Evolutionary conservation across 2,113 vertebrate genomes (phyloP).

Genomic region (Eublepharis macularius): DNA sequence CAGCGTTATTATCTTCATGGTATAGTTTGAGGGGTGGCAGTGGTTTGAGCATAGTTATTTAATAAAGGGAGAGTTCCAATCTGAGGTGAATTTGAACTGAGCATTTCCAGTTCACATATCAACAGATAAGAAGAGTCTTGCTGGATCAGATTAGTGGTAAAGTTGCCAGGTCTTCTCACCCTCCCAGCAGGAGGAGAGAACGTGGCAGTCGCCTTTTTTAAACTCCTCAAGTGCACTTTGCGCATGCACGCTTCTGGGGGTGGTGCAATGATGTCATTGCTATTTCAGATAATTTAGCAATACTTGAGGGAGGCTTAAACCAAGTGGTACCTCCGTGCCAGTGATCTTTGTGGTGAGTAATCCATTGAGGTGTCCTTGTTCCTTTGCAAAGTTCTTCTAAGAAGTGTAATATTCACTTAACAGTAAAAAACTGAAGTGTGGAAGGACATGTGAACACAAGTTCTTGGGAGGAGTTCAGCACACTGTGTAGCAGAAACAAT

Average conservation of each 20-base stretch:
- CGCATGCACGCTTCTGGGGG: no score
- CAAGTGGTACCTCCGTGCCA: neutral
- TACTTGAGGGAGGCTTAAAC: neutral
- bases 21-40: no score
- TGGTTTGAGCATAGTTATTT: neutral
- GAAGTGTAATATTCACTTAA: neutral
- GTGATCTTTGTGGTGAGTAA: neutral
- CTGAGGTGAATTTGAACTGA: neutral
- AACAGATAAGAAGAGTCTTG: no score
- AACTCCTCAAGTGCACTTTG: no score
- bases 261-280: no score
- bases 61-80: neutral
- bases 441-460: neutral
- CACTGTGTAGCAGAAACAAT: neutral
- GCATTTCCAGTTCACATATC: neutral
- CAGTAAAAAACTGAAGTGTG: neutral
- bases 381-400: neutral
- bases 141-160: no score
- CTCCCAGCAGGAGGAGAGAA: no score
- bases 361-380: neutral
- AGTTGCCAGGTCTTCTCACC: no score
- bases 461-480: neutral
- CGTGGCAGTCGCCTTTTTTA: no score
- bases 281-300: neutral
- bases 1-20: neutral